phyloP scores from a whole-genome alignment of 2,888 invertebrate species.

The Pardosa pseudoannulata region DNA sequence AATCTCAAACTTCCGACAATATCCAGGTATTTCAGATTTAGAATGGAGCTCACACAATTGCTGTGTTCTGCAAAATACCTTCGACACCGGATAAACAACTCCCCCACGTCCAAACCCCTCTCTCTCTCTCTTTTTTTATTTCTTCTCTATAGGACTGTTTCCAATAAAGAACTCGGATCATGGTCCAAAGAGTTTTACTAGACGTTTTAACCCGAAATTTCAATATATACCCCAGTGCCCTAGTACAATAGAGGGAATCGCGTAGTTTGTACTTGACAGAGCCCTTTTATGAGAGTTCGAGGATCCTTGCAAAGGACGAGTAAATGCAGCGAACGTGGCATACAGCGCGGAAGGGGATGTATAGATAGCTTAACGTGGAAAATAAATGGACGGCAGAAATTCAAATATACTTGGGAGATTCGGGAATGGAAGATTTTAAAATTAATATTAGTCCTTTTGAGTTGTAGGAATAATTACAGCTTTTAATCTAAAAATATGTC shows the following conservation, averaged over 20 bases:
- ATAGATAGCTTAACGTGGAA: too few relatives aligned
- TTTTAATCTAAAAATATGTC: too few relatives aligned
- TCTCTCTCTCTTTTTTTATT: neutral
- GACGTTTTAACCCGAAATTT: conserved; percentile 67
- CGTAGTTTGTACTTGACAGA: neutral
- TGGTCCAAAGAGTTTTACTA: conserved; percentile 48
- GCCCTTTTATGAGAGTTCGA: neutral
- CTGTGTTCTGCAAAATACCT: neutral
- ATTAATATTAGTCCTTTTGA: too few relatives aligned
- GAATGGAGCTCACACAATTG: neutral
- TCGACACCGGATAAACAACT: neutral
- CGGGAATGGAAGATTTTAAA: too few relatives aligned
- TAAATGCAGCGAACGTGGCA: too few relatives aligned
- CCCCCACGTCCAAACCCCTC: too few relatives aligned
- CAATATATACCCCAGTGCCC: conserved; percentile 43
- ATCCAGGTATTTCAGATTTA: neutral
- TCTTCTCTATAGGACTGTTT: neutral
- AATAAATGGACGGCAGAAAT: too few relatives aligned
- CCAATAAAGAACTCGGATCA: conserved; percentile 23
- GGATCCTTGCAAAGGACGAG: neutral
- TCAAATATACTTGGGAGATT: too few relatives aligned
- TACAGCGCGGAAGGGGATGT: too few relatives aligned
- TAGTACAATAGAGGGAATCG: conserved; percentile 3
- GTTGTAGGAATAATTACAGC: too few relatives aligned
- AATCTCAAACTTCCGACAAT: conserved; percentile 14